Percentiles rank a stretch among this genome's conserved stretches.
Evolutionary conservation across 2,113 vertebrate genomes (phyloP).

Genomic region (Pelvicachromis taeniatus): DNA sequence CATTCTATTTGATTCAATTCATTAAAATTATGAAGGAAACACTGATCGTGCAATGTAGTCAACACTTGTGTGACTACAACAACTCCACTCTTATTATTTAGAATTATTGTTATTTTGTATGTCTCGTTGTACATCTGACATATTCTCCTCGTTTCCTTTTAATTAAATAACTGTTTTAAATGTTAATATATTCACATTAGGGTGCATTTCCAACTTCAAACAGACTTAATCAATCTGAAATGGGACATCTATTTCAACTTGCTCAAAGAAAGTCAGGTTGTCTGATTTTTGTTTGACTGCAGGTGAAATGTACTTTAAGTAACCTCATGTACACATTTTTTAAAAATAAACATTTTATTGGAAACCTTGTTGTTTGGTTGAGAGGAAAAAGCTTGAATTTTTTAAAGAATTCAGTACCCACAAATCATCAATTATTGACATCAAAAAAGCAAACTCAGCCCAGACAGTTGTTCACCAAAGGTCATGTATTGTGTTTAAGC

Average conservation of each 20-base stretch:
- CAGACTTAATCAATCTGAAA: neutral
- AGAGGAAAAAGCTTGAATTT: neutral
- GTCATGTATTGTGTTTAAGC: neutral
- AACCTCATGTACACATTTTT: neutral
- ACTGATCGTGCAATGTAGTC: neutral
- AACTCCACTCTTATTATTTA: neutral
- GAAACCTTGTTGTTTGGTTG: neutral
- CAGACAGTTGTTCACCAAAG: neutral
- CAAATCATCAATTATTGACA: neutral
- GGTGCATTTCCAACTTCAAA: slow-evolving; percentile 2
- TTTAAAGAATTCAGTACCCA: neutral
- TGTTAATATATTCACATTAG: neutral
- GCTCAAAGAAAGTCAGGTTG: neutral
- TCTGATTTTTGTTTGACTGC: neutral
- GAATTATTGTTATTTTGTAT: neutral
- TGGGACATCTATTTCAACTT: neutral
- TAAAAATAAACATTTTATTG: fast-evolving
- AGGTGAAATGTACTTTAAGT: neutral
- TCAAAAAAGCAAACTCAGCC: neutral
- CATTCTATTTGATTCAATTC: neutral
- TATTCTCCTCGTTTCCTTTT: neutral
- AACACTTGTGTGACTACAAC: neutral
- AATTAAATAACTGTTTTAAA: neutral
- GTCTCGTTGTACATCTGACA: neutral
- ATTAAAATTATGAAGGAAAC: neutral